Conservation (phyloP, 2,113 vertebrate species). For the Mormyrus lacerda region DNA sequence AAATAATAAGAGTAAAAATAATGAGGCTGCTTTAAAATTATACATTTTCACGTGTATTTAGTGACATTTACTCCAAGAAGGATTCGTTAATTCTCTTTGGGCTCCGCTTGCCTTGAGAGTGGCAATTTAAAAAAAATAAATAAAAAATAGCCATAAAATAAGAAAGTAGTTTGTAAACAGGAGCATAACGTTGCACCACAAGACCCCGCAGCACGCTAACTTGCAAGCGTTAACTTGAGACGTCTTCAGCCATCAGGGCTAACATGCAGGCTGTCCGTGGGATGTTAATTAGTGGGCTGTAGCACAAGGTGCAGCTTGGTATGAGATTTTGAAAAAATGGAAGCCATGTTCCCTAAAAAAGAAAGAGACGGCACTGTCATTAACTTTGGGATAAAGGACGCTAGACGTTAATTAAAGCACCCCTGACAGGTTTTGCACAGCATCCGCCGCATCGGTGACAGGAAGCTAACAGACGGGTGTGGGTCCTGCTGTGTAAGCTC, state of each 20-base stretch:
- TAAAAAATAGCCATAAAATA: neutral
- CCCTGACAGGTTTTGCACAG: slow-evolving; percentile 1
- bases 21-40: neutral
- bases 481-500: neutral
- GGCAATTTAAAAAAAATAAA: neutral
- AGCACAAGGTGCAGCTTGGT: neutral
- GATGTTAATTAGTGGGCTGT: neutral
- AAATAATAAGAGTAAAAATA: neutral
- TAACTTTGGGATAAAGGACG: slow-evolving; percentile 17
- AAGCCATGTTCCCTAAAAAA: neutral
- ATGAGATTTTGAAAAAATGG: neutral
- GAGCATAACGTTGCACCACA: neutral
- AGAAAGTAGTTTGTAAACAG: slow-evolving; percentile 1
- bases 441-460: neutral
- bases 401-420: slow-evolving; percentile 15
- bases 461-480: neutral
- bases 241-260: neutral
- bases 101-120: neutral
- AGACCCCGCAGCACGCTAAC: neutral
- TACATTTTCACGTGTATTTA: neutral
- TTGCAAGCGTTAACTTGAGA: neutral
- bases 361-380: neutral
- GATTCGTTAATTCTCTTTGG: neutral
- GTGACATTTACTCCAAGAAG: neutral
- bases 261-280: neutral